These are phyloP conservation scores for Sarcophaga subvicina DNA, from an alignment of 2,888 invertebrate species.

Conservation along the genomic window DNA sequence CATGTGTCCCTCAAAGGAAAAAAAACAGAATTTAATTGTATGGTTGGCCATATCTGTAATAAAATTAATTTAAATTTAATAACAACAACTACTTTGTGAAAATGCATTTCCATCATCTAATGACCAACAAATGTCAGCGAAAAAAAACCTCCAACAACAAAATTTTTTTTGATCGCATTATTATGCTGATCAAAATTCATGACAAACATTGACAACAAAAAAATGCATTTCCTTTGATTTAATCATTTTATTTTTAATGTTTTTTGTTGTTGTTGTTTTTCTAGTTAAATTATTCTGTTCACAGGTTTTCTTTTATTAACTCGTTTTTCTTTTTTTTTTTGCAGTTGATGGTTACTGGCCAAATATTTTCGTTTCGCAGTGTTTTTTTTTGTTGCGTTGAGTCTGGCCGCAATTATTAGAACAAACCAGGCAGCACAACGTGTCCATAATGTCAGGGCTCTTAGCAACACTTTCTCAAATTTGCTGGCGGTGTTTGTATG, in stretches of 20 bases:
- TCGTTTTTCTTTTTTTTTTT: background rate
- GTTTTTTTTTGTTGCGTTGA: background rate
- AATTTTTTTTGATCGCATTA: background rate
- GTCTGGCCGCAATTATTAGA: conserved; percentile 72
- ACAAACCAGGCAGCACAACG: conserved; percentile 72
- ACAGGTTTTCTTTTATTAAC: background rate
- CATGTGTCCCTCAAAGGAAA: conserved; percentile 19
- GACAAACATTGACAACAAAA: background rate
- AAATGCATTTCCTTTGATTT: conserved; percentile 39
- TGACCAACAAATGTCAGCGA: background rate
- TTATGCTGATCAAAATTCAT: conserved; percentile 35
- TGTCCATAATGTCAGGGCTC: conserved; percentile 65
- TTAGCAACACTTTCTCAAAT: conserved; percentile 66
- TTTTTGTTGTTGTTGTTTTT: conserved; percentile 9
- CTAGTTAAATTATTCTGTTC: conserved; percentile 15
- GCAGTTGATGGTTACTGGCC: conserved; percentile 21
- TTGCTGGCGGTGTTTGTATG: background rate
- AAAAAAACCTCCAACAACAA: background rate
- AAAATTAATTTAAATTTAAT: conserved; percentile 53
- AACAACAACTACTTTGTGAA: conserved; percentile 56
- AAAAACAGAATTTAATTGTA: background rate
- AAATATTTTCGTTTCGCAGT: conserved; percentile 53
- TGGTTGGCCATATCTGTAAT: conserved; percentile 22
- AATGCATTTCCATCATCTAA: conserved; percentile 50
- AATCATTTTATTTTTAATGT: background rate